Conservation (phyloP, 2,113 vertebrate species). For the Isurus oxyrinchus region DNA sequence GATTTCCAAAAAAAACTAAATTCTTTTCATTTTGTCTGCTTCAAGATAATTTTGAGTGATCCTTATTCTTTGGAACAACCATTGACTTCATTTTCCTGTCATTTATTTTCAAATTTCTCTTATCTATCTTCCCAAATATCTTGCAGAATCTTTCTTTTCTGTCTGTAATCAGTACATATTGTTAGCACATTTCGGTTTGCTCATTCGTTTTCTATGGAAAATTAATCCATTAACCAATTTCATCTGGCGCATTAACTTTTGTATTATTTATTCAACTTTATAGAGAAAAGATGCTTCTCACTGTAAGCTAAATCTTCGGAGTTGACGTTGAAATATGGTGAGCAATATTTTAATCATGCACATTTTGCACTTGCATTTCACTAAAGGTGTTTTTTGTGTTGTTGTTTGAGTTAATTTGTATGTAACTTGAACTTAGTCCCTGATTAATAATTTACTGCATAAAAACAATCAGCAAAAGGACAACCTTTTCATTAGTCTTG, state of each 20-base stretch:
- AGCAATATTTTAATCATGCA: neutral
- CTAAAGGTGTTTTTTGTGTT: neutral
- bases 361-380: neutral
- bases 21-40: neutral
- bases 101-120: neutral
- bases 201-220: neutral
- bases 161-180: neutral
- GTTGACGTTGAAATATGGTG: neutral
- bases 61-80: neutral
- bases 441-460: neutral
- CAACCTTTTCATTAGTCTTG: neutral
- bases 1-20: neutral
- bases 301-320: neutral
- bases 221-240: neutral
- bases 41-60: neutral
- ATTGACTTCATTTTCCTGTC: neutral
- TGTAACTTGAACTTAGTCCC: neutral
- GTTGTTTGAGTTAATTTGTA: neutral
- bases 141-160: neutral
- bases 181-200: neutral
- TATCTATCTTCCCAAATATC: neutral
- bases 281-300: neutral
- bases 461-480: neutral
- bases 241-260: neutral
- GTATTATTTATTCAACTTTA: neutral